A percentile compares a stretch with the other conserved stretches of the same genome.
Evolutionary conservation across 1,140 invertebrate species (phyloP).

Genomic region (Dendroctonus valens): DNA sequence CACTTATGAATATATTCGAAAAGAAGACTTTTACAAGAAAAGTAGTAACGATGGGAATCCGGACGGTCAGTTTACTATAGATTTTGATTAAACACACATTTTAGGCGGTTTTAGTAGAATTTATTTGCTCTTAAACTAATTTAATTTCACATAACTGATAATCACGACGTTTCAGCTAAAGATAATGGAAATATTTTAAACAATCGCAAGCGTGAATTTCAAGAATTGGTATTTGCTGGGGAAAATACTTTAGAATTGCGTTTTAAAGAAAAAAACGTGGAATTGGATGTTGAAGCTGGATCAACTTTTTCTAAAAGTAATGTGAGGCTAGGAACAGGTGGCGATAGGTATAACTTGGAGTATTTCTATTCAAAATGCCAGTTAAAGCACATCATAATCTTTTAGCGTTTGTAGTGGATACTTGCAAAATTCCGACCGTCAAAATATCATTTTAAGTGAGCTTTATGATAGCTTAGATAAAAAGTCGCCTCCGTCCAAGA

Average conservation of each 20-base stretch:
- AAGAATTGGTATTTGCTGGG: slow-evolving; percentile 37
- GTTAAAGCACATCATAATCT: background rate
- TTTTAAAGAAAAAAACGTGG: slow-evolving; percentile 48
- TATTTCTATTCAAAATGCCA: background rate
- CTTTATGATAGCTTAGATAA: slow-evolving; percentile 49
- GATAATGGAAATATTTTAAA: slow-evolving; percentile 32
- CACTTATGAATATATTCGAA: slow-evolving; percentile 52
- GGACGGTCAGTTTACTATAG: slow-evolving; percentile 4
- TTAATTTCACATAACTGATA: background rate
- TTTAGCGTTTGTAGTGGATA: slow-evolving; percentile 17
- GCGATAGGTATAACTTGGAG: too few relatives aligned
- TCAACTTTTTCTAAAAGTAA: slow-evolving; percentile 16
- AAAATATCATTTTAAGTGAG: slow-evolving; percentile 42
- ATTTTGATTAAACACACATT: too few relatives aligned
- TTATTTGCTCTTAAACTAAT: too few relatives aligned
- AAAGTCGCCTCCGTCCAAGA: slow-evolving; percentile 38
- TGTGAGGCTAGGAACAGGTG: background rate
- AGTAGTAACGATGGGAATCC: slow-evolving; percentile 35
- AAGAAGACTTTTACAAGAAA: slow-evolving; percentile 49
- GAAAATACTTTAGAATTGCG: slow-evolving; percentile 46
- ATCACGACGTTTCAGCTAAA: slow-evolving; percentile 34
- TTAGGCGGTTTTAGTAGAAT: too few relatives aligned
- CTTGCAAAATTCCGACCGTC: slow-evolving; percentile 29
- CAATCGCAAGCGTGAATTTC: slow-evolving; percentile 40
- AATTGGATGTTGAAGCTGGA: slow-evolving; percentile 43